phyloP scores from a whole-genome alignment of 92 coral and sea anemone genomes.

The Phenganax subtilis region DNA sequence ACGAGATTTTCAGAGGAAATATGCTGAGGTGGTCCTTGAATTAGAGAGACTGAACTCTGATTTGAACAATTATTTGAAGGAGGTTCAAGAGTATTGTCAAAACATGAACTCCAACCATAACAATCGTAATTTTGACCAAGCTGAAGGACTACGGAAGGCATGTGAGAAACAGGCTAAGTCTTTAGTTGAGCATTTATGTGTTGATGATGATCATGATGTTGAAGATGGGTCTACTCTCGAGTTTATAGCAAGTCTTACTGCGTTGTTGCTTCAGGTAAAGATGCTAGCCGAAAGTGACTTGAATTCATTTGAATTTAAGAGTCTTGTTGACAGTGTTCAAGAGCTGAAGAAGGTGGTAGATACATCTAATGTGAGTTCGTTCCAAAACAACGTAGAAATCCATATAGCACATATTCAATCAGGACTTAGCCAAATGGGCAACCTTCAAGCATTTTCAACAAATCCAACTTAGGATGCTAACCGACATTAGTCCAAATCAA shows the following conservation, averaged over 20 bases:
- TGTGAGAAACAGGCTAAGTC: slow-evolving; percentile 85
- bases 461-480: slow-evolving; percentile 6
- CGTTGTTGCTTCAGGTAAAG: slow-evolving; percentile 86
- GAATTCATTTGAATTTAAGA: slow-evolving; percentile 96
- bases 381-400: slow-evolving; percentile 94
- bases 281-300: slow-evolving; percentile 91
- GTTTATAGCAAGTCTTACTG: slow-evolving; percentile 48
- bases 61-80: slow-evolving; percentile 80
- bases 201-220: not conserved
- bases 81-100: slow-evolving; percentile 90
- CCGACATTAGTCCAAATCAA: not conserved
- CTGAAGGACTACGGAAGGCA: slow-evolving; percentile 65
- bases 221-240: slow-evolving; percentile 30
- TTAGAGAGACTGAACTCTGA: slow-evolving; percentile 89
- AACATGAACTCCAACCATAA: slow-evolving; percentile 93
- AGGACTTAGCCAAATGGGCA: slow-evolving; percentile 97
- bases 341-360: slow-evolving; percentile 80
- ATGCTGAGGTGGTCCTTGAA: slow-evolving; percentile 85
- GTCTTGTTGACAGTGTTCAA: slow-evolving; percentile 85
- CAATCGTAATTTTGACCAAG: slow-evolving; percentile 64
- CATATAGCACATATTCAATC: slow-evolving; percentile 99
- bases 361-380: slow-evolving; percentile 81
- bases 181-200: slow-evolving; percentile 55
- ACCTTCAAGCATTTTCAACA: slow-evolving; percentile 81
- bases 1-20: slow-evolving; percentile 87